Evolutionary conservation across 1,140 invertebrate genomes (phyloP), one percentile per base, ranked within the genome.

Genomic region (Solenopsis fugax): DNA sequence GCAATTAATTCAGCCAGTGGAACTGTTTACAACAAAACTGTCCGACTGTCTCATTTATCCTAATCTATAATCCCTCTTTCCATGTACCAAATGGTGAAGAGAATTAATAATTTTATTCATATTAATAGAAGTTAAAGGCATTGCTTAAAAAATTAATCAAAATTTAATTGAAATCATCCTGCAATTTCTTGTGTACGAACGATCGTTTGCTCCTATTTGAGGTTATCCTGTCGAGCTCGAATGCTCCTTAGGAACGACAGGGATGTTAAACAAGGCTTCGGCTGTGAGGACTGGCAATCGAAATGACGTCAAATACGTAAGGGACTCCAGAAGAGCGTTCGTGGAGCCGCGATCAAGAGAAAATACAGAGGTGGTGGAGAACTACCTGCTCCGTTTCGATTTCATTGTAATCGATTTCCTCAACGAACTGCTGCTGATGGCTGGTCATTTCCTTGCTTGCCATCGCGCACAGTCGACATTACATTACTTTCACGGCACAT

Each of bases 351-450:
- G 6, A 82, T 37, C 10, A 41, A 64, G 48, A n/a, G 56, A 37
- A 69, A 82, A 60, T 81, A 16, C 9, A 6, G 45, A n/a, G 21
- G 34, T 5, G 4, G 24, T 1, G 29, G 9, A 54, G n/a, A 87
- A 85, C 90, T 93, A 96, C 96, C 94, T 96, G 94, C 93, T 96
- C 92, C 21, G 94, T 95, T 88, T 95, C 92, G 87, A 97, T 96
- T 93, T 96, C 96, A 90, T 95, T 94, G 91, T 95, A 96, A 87
- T 96, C 94, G 88, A 97, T 96, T 92, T 96, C 96, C 93, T 96
- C 95, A 87, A 96, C 96, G 93, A 96, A 96, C 85, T 96, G 94
- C 88, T 95, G 95, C 90, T 94, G 94, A 91, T 95, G 94, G 89
- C 93, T 92, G 85, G 84, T 88, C 82, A 92, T 92, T 88, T 93